Evolutionary conservation across 2,888 invertebrate species (phyloP).

Genomic region (Strigamia transsilvanica): DNA sequence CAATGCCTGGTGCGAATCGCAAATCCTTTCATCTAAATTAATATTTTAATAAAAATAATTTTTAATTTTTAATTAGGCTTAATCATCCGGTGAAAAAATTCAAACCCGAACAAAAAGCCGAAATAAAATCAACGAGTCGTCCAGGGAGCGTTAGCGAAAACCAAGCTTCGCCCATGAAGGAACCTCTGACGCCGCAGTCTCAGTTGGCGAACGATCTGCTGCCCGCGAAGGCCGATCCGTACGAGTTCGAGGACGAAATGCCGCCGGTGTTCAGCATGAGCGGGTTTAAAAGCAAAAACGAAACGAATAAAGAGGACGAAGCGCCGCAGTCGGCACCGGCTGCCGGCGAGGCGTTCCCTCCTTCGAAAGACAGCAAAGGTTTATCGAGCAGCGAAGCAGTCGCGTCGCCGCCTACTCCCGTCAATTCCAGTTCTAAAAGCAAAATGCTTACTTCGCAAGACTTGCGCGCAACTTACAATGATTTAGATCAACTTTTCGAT

Average conservation of each 20-base stretch:
- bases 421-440: slow-evolving; percentile 55
- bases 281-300: slow-evolving; percentile 63
- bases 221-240: slow-evolving; percentile 69
- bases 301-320: slow-evolving; percentile 52
- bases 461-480: slow-evolving; percentile 84
- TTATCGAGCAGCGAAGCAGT: slow-evolving; percentile 44
- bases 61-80: slow-evolving; percentile 70
- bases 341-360: slow-evolving; percentile 45
- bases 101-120: slow-evolving; percentile 67
- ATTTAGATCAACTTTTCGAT: slow-evolving; percentile 94
- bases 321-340: slow-evolving; percentile 39
- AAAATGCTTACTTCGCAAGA: slow-evolving; percentile 70
- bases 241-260: slow-evolving; percentile 76
- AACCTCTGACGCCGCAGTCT: slow-evolving; percentile 56
- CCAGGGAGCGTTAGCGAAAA: slow-evolving; percentile 51
- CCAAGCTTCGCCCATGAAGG: slow-evolving; percentile 54
- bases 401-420: slow-evolving; percentile 55
- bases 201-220: slow-evolving; percentile 53
- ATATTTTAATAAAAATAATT: slow-evolving; percentile 28
- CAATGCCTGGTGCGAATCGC: slow-evolving; percentile 76
- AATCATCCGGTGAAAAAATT: slow-evolving; percentile 91
- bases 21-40: neutral
- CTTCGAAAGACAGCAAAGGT: slow-evolving; percentile 52
- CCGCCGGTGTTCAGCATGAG: slow-evolving; percentile 66
- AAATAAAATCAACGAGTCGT: slow-evolving; percentile 56